Base-by-base conservation (phyloP, 2,888 invertebrate species). In the Drosophila pseudotakahashii region DNA sequence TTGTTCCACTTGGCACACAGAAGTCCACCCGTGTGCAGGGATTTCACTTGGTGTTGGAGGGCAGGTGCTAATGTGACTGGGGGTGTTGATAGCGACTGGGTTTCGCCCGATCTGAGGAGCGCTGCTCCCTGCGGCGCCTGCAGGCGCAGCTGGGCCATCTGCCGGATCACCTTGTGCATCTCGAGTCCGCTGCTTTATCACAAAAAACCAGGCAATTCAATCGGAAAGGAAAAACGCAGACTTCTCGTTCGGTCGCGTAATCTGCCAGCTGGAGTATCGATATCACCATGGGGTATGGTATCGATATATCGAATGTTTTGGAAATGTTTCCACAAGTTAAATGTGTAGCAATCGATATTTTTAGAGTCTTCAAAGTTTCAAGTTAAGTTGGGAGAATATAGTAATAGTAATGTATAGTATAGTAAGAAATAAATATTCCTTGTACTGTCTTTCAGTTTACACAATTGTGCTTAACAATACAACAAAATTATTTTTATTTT, bases 1-100 rank as follows among this genome's bases (percentile, higher is more conserved):
- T 89, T 89, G 58, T 91, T 90, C 89, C 91, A 91, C 36, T 87
- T 89, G 32, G 72, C 41, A 26, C 81, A 77, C 3, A 89, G 55
- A 0, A 68, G 59, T 30, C 7, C 30, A 4, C 52, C 53, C 6
- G 90, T 92, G 73, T 92, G 92, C 23, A 92, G 74, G 52, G 55
- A 59, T 32, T 73, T 66, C 23, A 16, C 32, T 16, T 44, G 32
- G 69, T 37, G 30, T 0, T 26, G 26, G 30, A 7, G 64, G 2
- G 26, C 39, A 50, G 23, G 41, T 62, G 30, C 11, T 41, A 57
- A 55, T 19, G 19, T 30, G 57, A 51, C 30, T 7, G 30, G 30
- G 30, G 26, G 7, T 1, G 7, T 1, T 26, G 26, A 26, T 3
- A 19, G 3, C 16, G 14, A 14, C 39, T 37, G 73, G 1, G 7